These are phyloP conservation scores for Sturnus vulgaris DNA, from an alignment of 2,113 vertebrate species.

Conservation along the genomic window DNA sequence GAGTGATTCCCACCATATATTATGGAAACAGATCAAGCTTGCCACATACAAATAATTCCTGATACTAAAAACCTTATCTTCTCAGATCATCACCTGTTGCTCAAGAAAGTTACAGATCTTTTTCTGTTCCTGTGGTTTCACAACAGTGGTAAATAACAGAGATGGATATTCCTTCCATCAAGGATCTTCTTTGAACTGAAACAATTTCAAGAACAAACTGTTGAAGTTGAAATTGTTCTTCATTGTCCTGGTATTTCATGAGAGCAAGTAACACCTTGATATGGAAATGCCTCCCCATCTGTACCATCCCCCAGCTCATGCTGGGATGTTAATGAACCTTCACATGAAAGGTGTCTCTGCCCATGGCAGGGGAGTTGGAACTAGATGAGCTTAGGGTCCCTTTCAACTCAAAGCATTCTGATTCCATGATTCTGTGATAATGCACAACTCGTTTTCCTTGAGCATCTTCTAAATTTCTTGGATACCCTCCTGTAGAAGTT, in stretches of 20 bases:
- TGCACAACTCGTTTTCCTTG: neutral
- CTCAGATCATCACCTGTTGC: neutral
- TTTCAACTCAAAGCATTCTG: neutral
- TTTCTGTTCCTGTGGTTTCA: neutral
- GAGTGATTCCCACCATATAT: neutral
- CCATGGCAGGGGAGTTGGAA: neutral
- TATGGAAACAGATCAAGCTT: neutral
- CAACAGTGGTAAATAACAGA: neutral
- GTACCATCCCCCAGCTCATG: neutral
- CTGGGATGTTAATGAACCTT: neutral
- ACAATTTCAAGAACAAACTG: neutral
- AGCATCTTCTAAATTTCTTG: neutral
- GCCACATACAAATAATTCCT: neutral
- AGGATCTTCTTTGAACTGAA: neutral
- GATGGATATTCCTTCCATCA: neutral
- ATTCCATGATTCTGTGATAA: neutral
- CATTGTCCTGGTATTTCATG: neutral
- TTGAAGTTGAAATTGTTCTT: neutral
- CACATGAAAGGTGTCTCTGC: neutral
- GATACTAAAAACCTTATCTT: neutral
- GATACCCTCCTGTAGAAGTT: rapidly evolving
- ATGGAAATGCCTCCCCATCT: neutral
- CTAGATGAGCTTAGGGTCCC: neutral
- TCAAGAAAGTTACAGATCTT: neutral
- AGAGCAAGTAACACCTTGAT: neutral